Percentiles rank a stretch among this genome's conserved stretches.
These are phyloP conservation scores for Dasyornis broadbenti DNA, from an alignment of 2,113 vertebrate genomes.

Conservation along the genomic window DNA sequence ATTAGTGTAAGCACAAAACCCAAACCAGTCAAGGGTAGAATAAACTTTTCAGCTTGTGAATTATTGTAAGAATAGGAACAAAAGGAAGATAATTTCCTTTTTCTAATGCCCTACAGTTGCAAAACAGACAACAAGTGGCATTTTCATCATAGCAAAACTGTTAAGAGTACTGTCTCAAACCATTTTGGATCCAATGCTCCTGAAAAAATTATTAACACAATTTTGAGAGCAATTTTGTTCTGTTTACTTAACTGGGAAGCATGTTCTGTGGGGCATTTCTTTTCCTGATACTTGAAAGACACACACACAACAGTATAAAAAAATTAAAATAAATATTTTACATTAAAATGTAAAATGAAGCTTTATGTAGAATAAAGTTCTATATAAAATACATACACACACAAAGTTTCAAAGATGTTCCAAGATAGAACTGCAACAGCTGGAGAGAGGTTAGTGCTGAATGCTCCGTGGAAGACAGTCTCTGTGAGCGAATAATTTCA, in stretches of 20 bases:
- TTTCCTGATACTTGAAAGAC: neutral
- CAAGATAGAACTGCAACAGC: neutral
- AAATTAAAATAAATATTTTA: neutral
- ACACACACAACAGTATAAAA: neutral
- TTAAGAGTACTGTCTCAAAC: neutral
- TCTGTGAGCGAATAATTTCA: neutral
- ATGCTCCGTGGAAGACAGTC: neutral
- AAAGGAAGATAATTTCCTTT: neutral
- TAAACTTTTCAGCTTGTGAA: neutral
- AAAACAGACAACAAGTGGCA: neutral
- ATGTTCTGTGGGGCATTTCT: neutral
- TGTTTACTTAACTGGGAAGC: neutral
- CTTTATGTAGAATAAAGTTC: neutral
- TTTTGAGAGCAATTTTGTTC: neutral
- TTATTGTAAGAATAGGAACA: neutral
- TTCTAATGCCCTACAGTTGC: neutral
- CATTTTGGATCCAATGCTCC: neutral
- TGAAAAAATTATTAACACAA: neutral
- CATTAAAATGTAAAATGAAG: neutral
- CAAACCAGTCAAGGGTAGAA: neutral
- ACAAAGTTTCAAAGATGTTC: neutral
- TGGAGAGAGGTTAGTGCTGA: neutral
- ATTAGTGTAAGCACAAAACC: neutral
- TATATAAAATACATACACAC: neutral
- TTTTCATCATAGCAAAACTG: neutral